phyloP scores from a whole-genome alignment of 2,888 invertebrate species.

The Ennomos erosarius region DNA sequence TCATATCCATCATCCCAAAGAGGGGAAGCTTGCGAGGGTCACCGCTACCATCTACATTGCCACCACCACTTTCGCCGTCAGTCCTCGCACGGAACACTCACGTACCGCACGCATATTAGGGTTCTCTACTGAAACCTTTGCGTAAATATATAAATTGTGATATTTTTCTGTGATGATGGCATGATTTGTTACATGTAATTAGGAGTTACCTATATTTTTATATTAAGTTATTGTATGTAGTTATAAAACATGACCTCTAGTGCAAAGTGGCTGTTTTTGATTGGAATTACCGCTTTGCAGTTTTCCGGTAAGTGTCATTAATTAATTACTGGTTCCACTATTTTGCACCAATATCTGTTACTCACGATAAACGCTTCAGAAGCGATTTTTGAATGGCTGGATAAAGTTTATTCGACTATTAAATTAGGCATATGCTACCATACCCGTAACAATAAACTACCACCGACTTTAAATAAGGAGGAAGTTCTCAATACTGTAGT shows the following conservation, averaged over 20 bases:
- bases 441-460: no score
- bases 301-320: conserved; percentile 66
- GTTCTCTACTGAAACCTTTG: conserved; percentile 17
- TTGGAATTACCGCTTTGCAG: conserved; percentile 71
- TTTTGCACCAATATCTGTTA: no score
- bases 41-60: conserved; percentile 44
- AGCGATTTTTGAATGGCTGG: no score
- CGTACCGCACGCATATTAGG: conserved; percentile 55
- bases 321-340: no score
- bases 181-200: background rate
- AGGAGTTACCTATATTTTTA: background rate
- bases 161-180: conserved; percentile 29
- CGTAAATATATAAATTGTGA: conserved; percentile 16
- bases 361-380: no score
- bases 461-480: no score
- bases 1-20: conserved; percentile 41
- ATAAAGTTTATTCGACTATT: no score
- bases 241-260: conserved; percentile 61
- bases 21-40: conserved; percentile 59
- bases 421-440: no score
- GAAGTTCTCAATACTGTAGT: no score
- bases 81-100: conserved; percentile 61
- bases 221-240: conserved; percentile 1
- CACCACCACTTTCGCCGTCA: conserved; percentile 74
- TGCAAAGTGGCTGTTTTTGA: conserved; percentile 70